Base-by-base conservation (phyloP, 2,113 vertebrate genomes). In the Vidua chalybeata region DNA sequence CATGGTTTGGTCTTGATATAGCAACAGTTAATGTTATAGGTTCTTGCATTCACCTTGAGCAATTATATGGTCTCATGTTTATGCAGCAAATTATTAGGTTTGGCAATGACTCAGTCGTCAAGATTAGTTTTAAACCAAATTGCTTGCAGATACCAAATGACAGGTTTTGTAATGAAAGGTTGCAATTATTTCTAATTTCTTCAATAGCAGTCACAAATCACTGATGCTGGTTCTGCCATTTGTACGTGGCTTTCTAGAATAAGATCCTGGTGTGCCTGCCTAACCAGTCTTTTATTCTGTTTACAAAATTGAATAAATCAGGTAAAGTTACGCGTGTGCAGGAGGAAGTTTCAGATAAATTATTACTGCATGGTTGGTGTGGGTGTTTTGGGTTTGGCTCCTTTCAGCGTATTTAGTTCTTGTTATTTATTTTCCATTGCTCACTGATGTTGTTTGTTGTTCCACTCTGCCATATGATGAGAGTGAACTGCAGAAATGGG, bases 151-250 rank as follows among this genome's bases (percentile, higher is more conserved):
- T 77, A 96, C 75, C 66, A 94, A 93, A 96, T 94, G 93, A 92
- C 84, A 94, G 88, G 89, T 83, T 90, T 87, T 69, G 48, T 92
- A 91, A 95, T 73, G 89, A 95, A 96, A 96, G 96, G 75, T 80
- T 95, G 71, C 90, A 95, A 89, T 96, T 94, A 97, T 88, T 96
- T 96, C 95, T 93, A 92, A 97, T 97, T 93, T 91, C 77, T 95
- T 56, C 84, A 73, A 30, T 73, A 90, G 86, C 43, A 82, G 78
- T 77, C 78, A 49, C 83, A 91, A 96, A 94, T 97, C 73, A 87
- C 77, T 72, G 48, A 68, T 92, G 92, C 56, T 92, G 83, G 85
- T 71, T 93, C 72, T 96, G 71, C 85, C 87, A 82, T 80, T 62
- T 68, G 55, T 74, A 76, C 2, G 3, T 87, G 93, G 68, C 68